These are phyloP conservation scores for Drosophila bocki DNA, from an alignment of 1,140 invertebrate species.

Conservation along the genomic window DNA sequence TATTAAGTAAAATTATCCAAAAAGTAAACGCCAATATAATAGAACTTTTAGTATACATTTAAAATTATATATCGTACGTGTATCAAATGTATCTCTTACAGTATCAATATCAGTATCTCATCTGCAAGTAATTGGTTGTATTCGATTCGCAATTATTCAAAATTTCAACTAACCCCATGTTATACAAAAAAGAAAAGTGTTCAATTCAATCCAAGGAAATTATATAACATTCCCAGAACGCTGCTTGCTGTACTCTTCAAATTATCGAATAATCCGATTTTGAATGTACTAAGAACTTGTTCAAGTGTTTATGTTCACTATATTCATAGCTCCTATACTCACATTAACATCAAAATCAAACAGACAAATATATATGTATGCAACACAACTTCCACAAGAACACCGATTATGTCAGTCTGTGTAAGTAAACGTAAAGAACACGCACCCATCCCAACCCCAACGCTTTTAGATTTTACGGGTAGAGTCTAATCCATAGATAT, in stretches of 20 bases:
- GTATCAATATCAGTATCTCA: slow-evolving; percentile 57
- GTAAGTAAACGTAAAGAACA: slow-evolving; percentile 56
- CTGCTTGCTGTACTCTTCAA: slow-evolving; percentile 52
- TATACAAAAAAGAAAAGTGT: slow-evolving; percentile 20
- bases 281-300: slow-evolving; percentile 26
- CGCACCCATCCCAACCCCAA: background rate
- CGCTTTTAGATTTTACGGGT: slow-evolving; percentile 31
- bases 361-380: slow-evolving; percentile 42
- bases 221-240: slow-evolving; percentile 72
- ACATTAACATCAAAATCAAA: slow-evolving; percentile 17
- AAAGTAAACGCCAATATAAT: slow-evolving; percentile 77
- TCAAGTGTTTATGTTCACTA: slow-evolving; percentile 6
- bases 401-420: slow-evolving; percentile 7
- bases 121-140: slow-evolving; percentile 76
- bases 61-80: slow-evolving; percentile 45
- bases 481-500: slow-evolving; percentile 66
- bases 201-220: slow-evolving; percentile 60
- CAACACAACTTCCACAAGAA: background rate
- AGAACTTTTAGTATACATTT: slow-evolving; percentile 54
- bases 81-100: slow-evolving; percentile 69
- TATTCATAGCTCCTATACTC: slow-evolving; percentile 18
- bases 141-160: slow-evolving; percentile 56
- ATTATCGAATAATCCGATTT: slow-evolving; percentile 12
- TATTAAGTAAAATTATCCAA: slow-evolving; percentile 21
- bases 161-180: slow-evolving; percentile 45